phyloP scores from a whole-genome alignment of 2,797 vertebrate species.

The Cyprinodon diabolis region DNA sequence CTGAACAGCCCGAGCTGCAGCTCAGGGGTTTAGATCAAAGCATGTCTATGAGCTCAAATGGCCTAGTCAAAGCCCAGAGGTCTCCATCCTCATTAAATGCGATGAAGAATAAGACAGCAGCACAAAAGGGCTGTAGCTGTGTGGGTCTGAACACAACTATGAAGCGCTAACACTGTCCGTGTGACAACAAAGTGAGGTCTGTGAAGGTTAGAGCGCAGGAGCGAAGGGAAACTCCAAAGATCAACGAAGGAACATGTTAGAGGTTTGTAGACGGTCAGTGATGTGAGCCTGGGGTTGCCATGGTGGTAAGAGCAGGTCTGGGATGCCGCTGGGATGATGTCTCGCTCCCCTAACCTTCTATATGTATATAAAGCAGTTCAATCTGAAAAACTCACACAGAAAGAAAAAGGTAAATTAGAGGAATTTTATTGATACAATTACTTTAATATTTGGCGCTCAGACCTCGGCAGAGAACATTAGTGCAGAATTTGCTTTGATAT shows the following conservation, averaged over 20 bases:
- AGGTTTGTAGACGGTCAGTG: background rate
- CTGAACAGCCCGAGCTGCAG: no score
- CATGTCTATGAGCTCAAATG: background rate
- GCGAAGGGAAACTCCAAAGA: background rate
- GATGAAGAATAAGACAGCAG: no score
- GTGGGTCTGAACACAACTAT: no score
- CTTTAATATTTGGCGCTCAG: no score
- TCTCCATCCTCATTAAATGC: no score
- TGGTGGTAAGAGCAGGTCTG: background rate
- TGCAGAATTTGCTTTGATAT: no score
- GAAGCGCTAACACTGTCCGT: background rate
- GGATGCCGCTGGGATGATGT: background rate
- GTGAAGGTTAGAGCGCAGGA: background rate
- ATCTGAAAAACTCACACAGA: no score
- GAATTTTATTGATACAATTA: no score
- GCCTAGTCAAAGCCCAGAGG: background rate
- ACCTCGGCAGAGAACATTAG: no score
- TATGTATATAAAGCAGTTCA: background rate
- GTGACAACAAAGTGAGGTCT: background rate
- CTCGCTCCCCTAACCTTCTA: background rate
- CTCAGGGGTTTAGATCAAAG: no score
- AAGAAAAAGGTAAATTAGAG: no score
- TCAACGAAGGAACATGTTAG: background rate
- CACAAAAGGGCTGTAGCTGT: no score
- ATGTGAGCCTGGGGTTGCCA: background rate